A percentile compares a stretch with the other conserved stretches of the same genome.
Conservation (phyloP, 1,140 invertebrate genomes). For the Brachionus asplanchnoidis region DNA sequence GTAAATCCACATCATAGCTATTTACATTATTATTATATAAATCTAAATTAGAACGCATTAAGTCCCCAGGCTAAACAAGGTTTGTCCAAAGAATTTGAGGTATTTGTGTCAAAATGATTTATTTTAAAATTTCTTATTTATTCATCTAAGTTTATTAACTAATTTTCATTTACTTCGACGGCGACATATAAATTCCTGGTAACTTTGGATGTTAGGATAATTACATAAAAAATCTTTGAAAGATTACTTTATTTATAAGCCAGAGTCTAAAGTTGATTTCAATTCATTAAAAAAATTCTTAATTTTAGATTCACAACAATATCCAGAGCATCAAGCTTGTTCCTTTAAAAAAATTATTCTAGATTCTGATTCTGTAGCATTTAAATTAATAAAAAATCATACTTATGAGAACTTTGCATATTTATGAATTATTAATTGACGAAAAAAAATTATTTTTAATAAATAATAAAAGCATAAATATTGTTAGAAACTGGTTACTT, state of each 20-base stretch:
- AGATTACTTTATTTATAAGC: neutral
- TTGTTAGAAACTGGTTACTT: neutral
- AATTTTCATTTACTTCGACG: neutral
- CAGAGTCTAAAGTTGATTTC: neutral
- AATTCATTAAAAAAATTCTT: neutral
- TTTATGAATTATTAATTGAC: neutral
- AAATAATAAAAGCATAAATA: neutral
- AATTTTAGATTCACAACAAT: neutral
- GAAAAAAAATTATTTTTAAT: neutral
- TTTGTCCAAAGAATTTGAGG: neutral
- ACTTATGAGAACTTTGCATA: neutral
- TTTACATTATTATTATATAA: too few relatives aligned
- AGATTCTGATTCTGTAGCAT: neutral
- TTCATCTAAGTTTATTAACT: too few relatives aligned
- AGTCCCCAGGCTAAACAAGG: neutral
- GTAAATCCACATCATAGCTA: too few relatives aligned
- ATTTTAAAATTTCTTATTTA: too few relatives aligned
- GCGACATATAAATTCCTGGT: neutral
- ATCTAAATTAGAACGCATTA: neutral
- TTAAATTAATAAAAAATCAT: neutral
- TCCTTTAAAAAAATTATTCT: neutral
- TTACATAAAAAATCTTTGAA: neutral
- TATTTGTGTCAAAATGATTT: neutral
- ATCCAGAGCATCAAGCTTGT: neutral
- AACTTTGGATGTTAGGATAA: neutral